Base-by-base conservation (phyloP, 2,888 invertebrate species). In the Strigamia crassipes region DNA sequence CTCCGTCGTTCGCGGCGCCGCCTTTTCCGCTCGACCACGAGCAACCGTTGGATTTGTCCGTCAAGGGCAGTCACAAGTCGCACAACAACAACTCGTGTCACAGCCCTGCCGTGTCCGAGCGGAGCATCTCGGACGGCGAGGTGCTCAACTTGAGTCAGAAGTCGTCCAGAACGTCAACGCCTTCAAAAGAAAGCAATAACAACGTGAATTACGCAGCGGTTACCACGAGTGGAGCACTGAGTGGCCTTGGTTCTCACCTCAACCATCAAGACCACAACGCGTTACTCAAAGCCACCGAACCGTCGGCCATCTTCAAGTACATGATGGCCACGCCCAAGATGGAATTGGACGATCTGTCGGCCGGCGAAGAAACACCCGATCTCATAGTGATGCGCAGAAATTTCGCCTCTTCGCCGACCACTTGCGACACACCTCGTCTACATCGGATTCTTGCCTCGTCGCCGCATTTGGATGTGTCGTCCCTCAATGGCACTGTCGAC, bases 31-130 rank as follows among this genome's bases (percentile, higher is more conserved):
- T 82, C 31, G 83, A 83, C 31, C 83, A 85, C 82, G 95, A 96
- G 86, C 94, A 96, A 87, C 97, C 98, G 0, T 89, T 98, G 82
- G 97, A 98, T 89, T 90, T 98, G 85, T 96, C 96, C 2, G 92
- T 95, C 6, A 96, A 95, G 86, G 85, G 84, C 83, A 94, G 93
- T 85, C 92, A 83, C n/a, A 27, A 79, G 80, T 82, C 83, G 31
- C 15, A 61, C 56, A 21, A 31, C 81, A 21, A 42, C 51, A 79
- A 79, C 34, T 34, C 82, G 31, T 78, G 82, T 78, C 83, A 81
- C 77, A 82, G 82, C 77, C 83, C 83, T 56, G 81, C 61, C 18
- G 31, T 31, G 23, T 31, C 46, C 23, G 42, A 21, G 0, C 38
- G 91, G 85, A 92, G 92, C 86, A 18, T 56, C n/a, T 91, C 91